phyloP scores from a whole-genome alignment of 1,140 invertebrate genomes.

The Doryteuthis pealeii region DNA sequence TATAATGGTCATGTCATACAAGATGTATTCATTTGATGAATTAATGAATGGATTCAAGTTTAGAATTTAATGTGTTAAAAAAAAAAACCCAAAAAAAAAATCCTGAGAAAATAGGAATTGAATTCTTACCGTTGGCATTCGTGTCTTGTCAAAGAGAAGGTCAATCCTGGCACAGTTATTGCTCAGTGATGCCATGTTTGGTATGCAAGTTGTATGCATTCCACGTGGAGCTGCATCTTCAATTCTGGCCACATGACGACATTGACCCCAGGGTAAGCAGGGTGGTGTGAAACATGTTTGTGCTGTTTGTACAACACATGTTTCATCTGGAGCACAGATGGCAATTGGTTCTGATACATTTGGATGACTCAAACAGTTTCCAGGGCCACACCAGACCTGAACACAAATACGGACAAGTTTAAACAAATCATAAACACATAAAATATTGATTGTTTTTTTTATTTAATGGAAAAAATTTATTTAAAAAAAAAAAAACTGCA shows the following conservation, averaged over 20 bases:
- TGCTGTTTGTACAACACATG: slow-evolving; percentile 47
- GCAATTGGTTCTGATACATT: slow-evolving; percentile 40
- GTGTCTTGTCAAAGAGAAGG: slow-evolving; percentile 71
- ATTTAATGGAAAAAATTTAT: background rate
- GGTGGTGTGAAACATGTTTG: slow-evolving; percentile 73
- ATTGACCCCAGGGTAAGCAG: slow-evolving; percentile 80
- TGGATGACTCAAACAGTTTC: slow-evolving; percentile 51
- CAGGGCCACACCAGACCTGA: slow-evolving; percentile 58
- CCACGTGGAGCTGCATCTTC: slow-evolving; percentile 75
- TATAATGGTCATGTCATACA: too few relatives aligned
- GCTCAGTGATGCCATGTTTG: slow-evolving; percentile 70
- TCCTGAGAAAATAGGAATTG: too few relatives aligned
- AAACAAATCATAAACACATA: slow-evolving; percentile 9
- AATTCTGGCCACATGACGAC: slow-evolving; percentile 72
- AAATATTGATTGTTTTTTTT: too few relatives aligned
- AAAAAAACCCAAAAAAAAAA: too few relatives aligned
- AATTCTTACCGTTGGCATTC: slow-evolving; percentile 55
- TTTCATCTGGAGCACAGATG: slow-evolving; percentile 43
- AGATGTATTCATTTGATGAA: too few relatives aligned
- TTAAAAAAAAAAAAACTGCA: too few relatives aligned
- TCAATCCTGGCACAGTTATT: slow-evolving; percentile 76
- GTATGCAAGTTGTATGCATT: slow-evolving; percentile 76
- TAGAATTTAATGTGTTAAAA: too few relatives aligned
- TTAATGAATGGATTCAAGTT: too few relatives aligned
- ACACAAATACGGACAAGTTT: too few relatives aligned